A percentile compares a stretch with the other conserved stretches of the same genome.
These are phyloP conservation scores for Hemibagrus guttatus DNA, from an alignment of 2,797 vertebrate species.

Conservation along the genomic window DNA sequence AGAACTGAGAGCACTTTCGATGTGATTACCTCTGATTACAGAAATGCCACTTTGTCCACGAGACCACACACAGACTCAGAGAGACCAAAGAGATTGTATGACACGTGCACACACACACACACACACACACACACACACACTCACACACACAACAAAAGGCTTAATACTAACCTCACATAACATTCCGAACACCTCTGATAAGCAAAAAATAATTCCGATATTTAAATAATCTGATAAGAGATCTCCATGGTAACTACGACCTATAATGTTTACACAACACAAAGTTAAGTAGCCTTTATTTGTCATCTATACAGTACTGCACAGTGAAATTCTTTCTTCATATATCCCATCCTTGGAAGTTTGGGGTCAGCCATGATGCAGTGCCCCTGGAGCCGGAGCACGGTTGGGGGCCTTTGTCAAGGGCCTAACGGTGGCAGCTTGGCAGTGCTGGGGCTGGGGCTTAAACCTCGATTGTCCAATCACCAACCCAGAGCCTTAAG, in stretches of 20 bases:
- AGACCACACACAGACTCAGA: slow-evolving; percentile 41
- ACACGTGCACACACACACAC: background rate
- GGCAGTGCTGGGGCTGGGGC: no score
- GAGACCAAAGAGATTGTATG: background rate
- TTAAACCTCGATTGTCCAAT: no score
- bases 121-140: background rate
- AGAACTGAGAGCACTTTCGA: background rate
- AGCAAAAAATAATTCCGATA: background rate
- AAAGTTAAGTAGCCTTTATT: no score
- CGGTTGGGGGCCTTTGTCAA: no score
- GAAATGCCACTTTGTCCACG: slow-evolving; percentile 32
- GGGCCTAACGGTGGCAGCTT: no score
- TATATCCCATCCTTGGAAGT: no score
- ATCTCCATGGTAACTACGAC: background rate
- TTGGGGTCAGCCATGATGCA: no score
- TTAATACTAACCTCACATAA: background rate
- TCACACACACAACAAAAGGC: background rate
- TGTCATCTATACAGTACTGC: no score
- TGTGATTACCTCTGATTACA: slow-evolving; percentile 28
- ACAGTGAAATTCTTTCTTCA: no score
- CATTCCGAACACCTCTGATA: background rate
- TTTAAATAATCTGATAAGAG: background rate
- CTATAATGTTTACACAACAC: background rate
- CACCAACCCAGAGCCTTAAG: no score
- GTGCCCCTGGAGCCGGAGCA: no score